These are phyloP conservation scores for Hypercompe scribonia DNA, from an alignment of 2,888 invertebrate species.

Conservation along the genomic window DNA sequence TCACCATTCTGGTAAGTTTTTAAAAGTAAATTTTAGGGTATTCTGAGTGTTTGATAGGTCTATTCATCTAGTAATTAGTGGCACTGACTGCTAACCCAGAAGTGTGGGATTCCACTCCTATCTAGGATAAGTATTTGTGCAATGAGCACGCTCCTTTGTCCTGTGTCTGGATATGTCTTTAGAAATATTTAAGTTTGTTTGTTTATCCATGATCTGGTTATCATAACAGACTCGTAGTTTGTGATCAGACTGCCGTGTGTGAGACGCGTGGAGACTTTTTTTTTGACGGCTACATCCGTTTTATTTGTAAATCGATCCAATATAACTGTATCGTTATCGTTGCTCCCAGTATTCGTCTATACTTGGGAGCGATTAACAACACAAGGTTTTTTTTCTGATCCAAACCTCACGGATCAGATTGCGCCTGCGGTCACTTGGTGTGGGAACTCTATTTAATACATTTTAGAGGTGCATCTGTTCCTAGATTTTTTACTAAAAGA, in stretches of 20 bases:
- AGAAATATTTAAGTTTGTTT: too few relatives aligned
- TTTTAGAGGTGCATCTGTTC: not conserved
- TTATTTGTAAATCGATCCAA: not conserved
- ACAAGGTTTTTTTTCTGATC: not conserved
- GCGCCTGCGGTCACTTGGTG: not conserved
- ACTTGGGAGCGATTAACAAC: not conserved
- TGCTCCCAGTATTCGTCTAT: not conserved
- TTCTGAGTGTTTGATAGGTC: not conserved
- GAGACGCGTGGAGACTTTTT: too few relatives aligned
- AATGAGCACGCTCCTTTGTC: too few relatives aligned
- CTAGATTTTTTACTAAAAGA: not conserved
- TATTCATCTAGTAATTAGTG: too few relatives aligned
- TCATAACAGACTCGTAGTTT: too few relatives aligned
- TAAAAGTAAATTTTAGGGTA: not conserved
- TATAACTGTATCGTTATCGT: not conserved
- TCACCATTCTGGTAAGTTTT: slow-evolving; percentile 42
- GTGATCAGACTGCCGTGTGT: too few relatives aligned
- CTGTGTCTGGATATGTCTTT: too few relatives aligned
- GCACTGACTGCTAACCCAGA: too few relatives aligned
- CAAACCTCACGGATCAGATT: not conserved
- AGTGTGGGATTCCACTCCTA: too few relatives aligned
- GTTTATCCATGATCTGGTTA: too few relatives aligned
- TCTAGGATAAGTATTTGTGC: too few relatives aligned
- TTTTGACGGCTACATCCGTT: not conserved
- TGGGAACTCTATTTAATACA: not conserved